phyloP scores from a whole-genome alignment of 2,113 vertebrate genomes.

The Melanostigma gelatinosum region DNA sequence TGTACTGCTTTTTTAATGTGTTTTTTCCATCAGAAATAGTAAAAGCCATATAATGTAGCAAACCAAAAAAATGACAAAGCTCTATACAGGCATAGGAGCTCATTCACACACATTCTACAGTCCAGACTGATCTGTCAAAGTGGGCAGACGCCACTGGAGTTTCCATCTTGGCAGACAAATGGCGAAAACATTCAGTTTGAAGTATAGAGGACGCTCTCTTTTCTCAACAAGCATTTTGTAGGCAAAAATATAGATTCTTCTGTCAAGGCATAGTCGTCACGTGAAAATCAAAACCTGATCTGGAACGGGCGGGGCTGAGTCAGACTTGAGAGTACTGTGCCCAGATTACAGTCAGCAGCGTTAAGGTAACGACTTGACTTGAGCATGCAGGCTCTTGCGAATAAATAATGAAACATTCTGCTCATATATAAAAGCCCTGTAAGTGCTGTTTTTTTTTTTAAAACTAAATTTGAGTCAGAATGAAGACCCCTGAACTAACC shows the following conservation, averaged over 20 bases:
- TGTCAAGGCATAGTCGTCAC: constrained; percentile 21
- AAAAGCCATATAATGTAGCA: constrained; percentile 95
- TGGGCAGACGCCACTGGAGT: constrained; percentile 53
- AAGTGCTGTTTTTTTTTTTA: constrained; percentile 61
- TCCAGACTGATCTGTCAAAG: constrained; percentile 60
- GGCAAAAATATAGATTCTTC: constrained; percentile 43
- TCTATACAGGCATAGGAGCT: constrained; percentile 89
- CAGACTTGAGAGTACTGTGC: constrained; percentile 35
- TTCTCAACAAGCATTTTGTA: constrained; percentile 33
- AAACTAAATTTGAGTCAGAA: constrained; percentile 7
- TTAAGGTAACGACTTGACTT: constrained; percentile 28
- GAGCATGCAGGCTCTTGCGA: constrained; percentile 66
- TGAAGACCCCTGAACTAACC: background rate
- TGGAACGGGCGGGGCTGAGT: constrained; percentile 19
- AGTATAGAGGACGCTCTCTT: constrained; percentile 28
- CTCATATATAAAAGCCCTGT: constrained; percentile 58
- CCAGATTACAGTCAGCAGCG: constrained; percentile 54
- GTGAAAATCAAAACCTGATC: constrained; percentile 10
- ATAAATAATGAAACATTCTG: constrained; percentile 70
- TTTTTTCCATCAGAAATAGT: constrained; percentile 84
- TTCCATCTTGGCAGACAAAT: constrained; percentile 50
- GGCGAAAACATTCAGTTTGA: constrained; percentile 58
- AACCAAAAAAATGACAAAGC: constrained; percentile 82
- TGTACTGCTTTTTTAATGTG: constrained; percentile 86
- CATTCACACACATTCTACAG: constrained; percentile 85